These are phyloP conservation scores for Pristiophorus japonicus DNA, from an alignment of 2,113 vertebrate genomes.

Conservation along the genomic window DNA sequence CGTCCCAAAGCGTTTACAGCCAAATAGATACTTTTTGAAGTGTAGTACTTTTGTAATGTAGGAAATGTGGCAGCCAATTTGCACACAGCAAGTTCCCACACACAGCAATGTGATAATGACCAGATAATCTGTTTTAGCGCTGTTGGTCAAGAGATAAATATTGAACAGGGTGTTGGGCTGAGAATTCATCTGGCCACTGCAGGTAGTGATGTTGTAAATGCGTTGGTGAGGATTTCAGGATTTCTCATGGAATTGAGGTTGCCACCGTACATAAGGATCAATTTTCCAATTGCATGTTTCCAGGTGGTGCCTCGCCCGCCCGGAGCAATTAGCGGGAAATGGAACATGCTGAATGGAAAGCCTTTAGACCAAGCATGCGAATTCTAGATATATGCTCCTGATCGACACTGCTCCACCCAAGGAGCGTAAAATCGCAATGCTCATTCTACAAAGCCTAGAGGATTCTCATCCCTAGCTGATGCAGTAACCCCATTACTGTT, in stretches of 20 bases:
- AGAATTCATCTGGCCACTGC: too few relatives aligned
- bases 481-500: not conserved
- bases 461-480: too few relatives aligned
- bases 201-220: not conserved
- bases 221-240: not conserved
- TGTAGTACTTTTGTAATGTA: not conserved
- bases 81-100: not conserved
- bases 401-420: not conserved
- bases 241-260: not conserved
- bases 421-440: too few relatives aligned
- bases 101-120: not conserved
- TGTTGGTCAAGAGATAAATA: not conserved
- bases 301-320: not conserved
- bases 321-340: not conserved
- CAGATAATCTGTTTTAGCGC: too few relatives aligned
- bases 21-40: not conserved
- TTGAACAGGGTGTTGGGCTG: not conserved
- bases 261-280: not conserved
- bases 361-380: not conserved
- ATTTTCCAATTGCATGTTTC: not conserved
- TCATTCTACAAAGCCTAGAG: too few relatives aligned
- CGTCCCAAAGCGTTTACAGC: not conserved
- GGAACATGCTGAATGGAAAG: not conserved
- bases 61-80: not conserved
- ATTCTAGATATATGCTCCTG: not conserved